Base-by-base conservation (phyloP, 2,797 vertebrate species). In the Poeciliopsis presidionis region DNA sequence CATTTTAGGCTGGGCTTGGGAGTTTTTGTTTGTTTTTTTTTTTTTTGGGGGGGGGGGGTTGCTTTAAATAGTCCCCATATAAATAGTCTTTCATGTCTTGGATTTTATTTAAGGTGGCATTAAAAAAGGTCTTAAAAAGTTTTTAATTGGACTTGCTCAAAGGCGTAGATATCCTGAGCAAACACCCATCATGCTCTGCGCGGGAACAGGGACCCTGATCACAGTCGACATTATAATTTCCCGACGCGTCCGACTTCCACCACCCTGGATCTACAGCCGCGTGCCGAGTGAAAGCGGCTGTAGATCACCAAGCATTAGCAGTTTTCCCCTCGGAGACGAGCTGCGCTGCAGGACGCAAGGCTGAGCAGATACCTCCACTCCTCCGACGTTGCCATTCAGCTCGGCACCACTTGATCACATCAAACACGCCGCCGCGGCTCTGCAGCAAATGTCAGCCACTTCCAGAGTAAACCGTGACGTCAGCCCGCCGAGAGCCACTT, bases 351-450 rank as follows among this genome's bases (percentile, higher is more conserved):
- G 55, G 63, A 77, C 43, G 82, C 79, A 75, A 75, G 63, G 4
- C 20, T 20, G 14, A 84, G 81, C 16, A 39, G 75, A 80, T 84
- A 57, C 76, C 59, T 1, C 79, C 79, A 65, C 67, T 90, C 87
- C 33, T 86, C 87, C 85, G 74, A 90, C 86, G 82, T 85, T 85
- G 87, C 73, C 84, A 41, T 81, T 87, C 78, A 72, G 84, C 87
- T 72, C 22, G 75, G 82, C 53, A 75, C 81, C 78, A 80, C 86
- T 84, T 59, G 72, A 81, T 86, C 65, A 53, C 76, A 84, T 89
- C 79, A 87, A 88, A 85, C 79, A 46, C 22, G 41, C 69, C 51
- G 51, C 69, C 47, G 61, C 4, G 33, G 72, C 7, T 28, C 55
- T 18, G 71, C 79, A 75, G 73, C 57, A 14, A 59, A 78, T 69